Evolutionary conservation across 2,797 vertebrate genomes (phyloP).

Genomic region (Aplochiton taeniatus): DNA sequence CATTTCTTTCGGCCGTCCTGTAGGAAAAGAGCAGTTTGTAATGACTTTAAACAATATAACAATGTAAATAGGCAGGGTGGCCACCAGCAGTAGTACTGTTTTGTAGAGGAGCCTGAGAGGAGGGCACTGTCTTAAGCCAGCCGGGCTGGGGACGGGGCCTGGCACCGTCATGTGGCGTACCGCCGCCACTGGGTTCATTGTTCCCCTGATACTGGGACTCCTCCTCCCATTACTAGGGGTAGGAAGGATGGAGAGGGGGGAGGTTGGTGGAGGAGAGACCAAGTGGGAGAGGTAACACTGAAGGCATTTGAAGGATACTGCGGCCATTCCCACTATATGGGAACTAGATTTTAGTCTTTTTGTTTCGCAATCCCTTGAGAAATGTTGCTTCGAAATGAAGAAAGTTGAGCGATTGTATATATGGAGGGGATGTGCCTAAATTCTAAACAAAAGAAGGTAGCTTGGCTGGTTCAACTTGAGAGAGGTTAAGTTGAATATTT

Average conservation of each 20-base stretch:
- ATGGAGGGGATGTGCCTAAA: too few relatives aligned
- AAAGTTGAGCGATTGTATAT: too few relatives aligned
- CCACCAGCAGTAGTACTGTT: neutral
- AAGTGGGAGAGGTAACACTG: conserved; percentile 1
- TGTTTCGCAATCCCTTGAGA: neutral
- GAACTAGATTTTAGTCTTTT: conserved; percentile 21
- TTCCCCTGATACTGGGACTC: conserved; percentile 50
- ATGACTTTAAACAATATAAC: too few relatives aligned
- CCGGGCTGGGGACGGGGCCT: conserved; percentile 39
- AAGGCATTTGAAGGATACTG: conserved; percentile 25
- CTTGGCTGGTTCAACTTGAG: too few relatives aligned
- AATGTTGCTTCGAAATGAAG: too few relatives aligned
- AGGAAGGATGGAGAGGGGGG: conserved; percentile 6
- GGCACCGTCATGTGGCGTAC: conserved; percentile 62
- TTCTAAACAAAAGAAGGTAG: too few relatives aligned
- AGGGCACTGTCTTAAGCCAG: conserved; percentile 26
- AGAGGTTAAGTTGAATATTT: too few relatives aligned
- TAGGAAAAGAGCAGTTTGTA: too few relatives aligned
- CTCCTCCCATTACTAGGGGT: conserved; percentile 49
- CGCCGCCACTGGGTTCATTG: conserved; percentile 44
- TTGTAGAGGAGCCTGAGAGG: conserved; percentile 7
- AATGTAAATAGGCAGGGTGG: too few relatives aligned
- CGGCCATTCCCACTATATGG: conserved; percentile 10
- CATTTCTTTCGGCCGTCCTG: too few relatives aligned
- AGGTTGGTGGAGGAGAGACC: conserved; percentile 14